These are phyloP conservation scores for Hypomesus transpacificus DNA, from an alignment of 2,113 vertebrate genomes.

Conservation along the genomic window DNA sequence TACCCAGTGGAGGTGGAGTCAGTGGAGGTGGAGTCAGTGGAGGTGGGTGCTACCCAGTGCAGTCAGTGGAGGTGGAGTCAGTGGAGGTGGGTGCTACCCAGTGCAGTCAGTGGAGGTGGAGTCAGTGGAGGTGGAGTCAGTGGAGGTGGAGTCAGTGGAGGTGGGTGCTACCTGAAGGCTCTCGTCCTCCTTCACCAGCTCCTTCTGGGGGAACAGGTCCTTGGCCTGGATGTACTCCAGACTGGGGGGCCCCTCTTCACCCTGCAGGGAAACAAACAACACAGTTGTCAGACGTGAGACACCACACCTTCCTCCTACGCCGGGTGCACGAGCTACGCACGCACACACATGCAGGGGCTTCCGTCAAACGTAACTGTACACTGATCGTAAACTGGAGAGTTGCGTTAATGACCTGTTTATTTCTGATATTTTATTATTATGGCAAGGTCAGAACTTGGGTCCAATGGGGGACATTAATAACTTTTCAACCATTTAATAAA, in stretches of 20 bases:
- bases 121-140: not conserved
- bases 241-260: constrained; percentile 98
- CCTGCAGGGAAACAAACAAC: constrained; percentile 69
- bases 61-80: too few relatives aligned
- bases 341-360: not conserved
- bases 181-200: constrained; percentile 96
- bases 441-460: too few relatives aligned
- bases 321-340: not conserved
- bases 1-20: too few relatives aligned
- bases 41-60: too few relatives aligned
- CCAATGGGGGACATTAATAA: too few relatives aligned
- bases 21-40: too few relatives aligned
- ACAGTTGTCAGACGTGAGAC: not conserved
- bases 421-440: too few relatives aligned
- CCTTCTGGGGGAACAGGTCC: constrained; percentile 97
- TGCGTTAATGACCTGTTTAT: too few relatives aligned
- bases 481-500: too few relatives aligned
- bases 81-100: too few relatives aligned
- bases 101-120: not conserved
- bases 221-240: constrained; percentile 99
- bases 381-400: too few relatives aligned
- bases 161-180: constrained; percentile 79
- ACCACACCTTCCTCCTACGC: constrained; percentile 75
- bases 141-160: not conserved
- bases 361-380: too few relatives aligned